These are phyloP conservation scores for Ceratoteleas bidentatus DNA, from an alignment of 1,140 invertebrate species.

Conservation along the genomic window DNA sequence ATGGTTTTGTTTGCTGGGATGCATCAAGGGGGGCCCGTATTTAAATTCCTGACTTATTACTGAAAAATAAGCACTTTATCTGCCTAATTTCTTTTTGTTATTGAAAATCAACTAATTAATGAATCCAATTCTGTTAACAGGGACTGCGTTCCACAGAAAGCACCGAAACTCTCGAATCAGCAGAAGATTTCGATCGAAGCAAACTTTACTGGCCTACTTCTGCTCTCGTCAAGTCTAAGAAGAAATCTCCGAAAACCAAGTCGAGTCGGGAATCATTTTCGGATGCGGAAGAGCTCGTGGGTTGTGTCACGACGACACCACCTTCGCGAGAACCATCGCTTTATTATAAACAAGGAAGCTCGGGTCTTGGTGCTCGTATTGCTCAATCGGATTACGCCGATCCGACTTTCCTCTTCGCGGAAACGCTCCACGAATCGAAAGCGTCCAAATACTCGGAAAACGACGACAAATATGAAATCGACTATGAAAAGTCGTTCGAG, in stretches of 20 bases:
- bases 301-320: slow-evolving; percentile 57
- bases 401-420: slow-evolving; percentile 84
- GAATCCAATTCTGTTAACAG: slow-evolving; percentile 56
- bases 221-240: slow-evolving; percentile 64
- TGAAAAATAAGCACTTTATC: too few species aligned
- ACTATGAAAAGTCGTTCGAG: slow-evolving; percentile 88
- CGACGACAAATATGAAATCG: slow-evolving; percentile 84
- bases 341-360: slow-evolving; percentile 89
- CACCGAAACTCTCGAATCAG: slow-evolving; percentile 79
- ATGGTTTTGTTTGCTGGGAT: too few species aligned
- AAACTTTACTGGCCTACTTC: slow-evolving; percentile 70
- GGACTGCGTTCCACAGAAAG: slow-evolving; percentile 75
- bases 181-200: slow-evolving; percentile 73
- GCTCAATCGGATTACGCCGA: slow-evolving; percentile 93
- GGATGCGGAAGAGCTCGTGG: slow-evolving; percentile 73
- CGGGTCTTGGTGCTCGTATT: slow-evolving; percentile 91
- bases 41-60: too few species aligned
- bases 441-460: slow-evolving; percentile 16
- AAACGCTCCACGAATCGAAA: slow-evolving; percentile 17
- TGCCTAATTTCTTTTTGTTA: too few species aligned
- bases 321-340: slow-evolving; percentile 57
- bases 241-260: slow-evolving; percentile 68
- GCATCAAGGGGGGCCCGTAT: too few species aligned
- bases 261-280: slow-evolving; percentile 71
- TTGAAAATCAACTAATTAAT: too few species aligned